phyloP scores from a whole-genome alignment of 2,888 invertebrate species.

The Aromia moschata region DNA sequence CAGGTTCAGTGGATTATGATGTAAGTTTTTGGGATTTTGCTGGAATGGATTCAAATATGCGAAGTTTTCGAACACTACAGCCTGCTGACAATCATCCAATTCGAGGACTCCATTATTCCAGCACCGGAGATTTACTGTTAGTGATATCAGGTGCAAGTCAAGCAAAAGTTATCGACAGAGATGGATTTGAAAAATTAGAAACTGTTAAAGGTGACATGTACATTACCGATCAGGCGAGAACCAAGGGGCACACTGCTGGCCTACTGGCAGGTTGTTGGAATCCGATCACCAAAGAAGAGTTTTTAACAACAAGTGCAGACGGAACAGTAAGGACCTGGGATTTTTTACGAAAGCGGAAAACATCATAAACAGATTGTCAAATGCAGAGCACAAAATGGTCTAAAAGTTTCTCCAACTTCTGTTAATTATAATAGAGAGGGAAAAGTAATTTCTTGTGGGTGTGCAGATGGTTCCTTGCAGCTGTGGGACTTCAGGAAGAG shows the following conservation, averaged over 20 bases:
- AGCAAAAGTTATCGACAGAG: constrained; percentile 87
- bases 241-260: constrained; percentile 92
- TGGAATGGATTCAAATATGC: constrained; percentile 94
- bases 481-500: constrained; percentile 96
- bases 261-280: constrained; percentile 93
- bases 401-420: constrained; percentile 85
- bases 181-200: constrained; percentile 92
- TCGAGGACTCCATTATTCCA: constrained; percentile 87
- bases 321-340: constrained; percentile 94
- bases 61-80: constrained; percentile 90
- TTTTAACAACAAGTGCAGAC: constrained; percentile 93
- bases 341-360: constrained; percentile 75
- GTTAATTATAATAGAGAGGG: constrained; percentile 74
- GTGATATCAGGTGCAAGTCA: constrained; percentile 93
- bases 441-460: constrained; percentile 88
- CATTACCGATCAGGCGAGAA: constrained; percentile 90
- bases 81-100: constrained; percentile 98
- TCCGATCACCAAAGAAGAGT: constrained; percentile 89
- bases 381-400: constrained; percentile 84
- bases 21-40: constrained; percentile 99
- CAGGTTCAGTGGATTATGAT: constrained; percentile 95
- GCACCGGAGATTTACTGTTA: constrained; percentile 92
- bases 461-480: constrained; percentile 94
- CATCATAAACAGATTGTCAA: constrained; percentile 87
- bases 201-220: constrained; percentile 87